A percentile compares a stretch with the other conserved stretches of the same genome.
Evolutionary conservation across 2,113 vertebrate species (phyloP).

Genomic region (Atractosteus spatula): DNA sequence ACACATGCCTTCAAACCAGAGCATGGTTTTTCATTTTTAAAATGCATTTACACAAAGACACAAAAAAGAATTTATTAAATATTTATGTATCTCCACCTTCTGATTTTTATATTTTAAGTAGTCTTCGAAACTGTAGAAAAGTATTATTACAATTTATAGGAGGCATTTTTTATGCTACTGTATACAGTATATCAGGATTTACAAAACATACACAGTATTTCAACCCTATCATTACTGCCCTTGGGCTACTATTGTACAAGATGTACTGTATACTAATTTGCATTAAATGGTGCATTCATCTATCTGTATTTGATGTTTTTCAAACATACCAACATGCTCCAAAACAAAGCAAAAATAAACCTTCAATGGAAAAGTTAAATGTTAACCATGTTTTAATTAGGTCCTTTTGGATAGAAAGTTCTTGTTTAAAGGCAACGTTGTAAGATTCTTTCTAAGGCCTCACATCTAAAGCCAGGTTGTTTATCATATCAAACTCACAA

Average conservation of each 20-base stretch:
- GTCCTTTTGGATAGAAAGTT: conserved; percentile 4
- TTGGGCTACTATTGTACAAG: too few relatives aligned
- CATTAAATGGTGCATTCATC: too few relatives aligned
- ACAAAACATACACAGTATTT: too few relatives aligned
- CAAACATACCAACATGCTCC: too few relatives aligned
- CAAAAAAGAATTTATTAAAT: conserved; percentile 14
- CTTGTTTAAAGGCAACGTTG: conserved; percentile 41
- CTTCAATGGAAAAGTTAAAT: background rate
- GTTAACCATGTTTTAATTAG: background rate
- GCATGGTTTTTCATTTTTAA: background rate
- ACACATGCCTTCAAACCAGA: background rate
- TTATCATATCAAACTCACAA: conserved; percentile 31
- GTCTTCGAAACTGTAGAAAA: too few relatives aligned
- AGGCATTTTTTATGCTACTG: too few relatives aligned
- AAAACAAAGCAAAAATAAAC: too few relatives aligned
- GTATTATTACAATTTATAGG: too few relatives aligned
- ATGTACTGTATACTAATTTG: too few relatives aligned
- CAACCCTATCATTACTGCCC: too few relatives aligned
- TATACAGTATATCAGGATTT: too few relatives aligned
- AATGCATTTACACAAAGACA: background rate
- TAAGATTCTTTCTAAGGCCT: conserved; percentile 22
- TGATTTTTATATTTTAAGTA: background rate
- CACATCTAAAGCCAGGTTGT: conserved; percentile 33
- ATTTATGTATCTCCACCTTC: conserved; percentile 10
- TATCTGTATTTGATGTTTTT: too few relatives aligned